Evolutionary conservation across 2,113 vertebrate species (phyloP), one percentile per base, ranked within the genome.

Genomic region (Hemiscyllium ocellatum): DNA sequence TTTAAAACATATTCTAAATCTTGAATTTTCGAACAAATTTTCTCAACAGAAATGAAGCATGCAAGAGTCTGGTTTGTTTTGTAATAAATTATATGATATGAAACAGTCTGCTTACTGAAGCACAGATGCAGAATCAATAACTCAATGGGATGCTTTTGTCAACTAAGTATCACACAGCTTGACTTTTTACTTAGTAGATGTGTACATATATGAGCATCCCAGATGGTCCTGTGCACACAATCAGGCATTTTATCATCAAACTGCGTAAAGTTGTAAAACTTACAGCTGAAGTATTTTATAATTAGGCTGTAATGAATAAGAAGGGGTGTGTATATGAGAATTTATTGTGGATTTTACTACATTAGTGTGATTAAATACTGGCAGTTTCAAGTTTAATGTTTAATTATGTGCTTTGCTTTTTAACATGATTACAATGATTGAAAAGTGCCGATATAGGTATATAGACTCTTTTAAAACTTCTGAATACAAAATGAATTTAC

Each of bases 81-180:
- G 24, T 95, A 95, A 95, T 95, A 95, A 70, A 95, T 95, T 52
- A 95, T 93, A 93, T 95, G 68, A 72, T 95, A 95, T 95, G 37
- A 72, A 94, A 33, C 68, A 95, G 94, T 24, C 69, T 76, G 94
- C 69, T 52, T 29, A 72, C 37, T 95, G 47, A 95, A 72, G 66
- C 69, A 52, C 94, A 95, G 94, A 95, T 95, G 94, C 69, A 95
- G 68, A 95, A 95, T 95, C 94, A 95, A 95, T 70, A 95, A 95
- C 94, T 52, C 94, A 52, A 95, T 95, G 94, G 94, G 94, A 95
- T 95, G 69, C 94, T 95, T 95, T 95, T 95, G 94, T 95, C 94
- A 76, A 50, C 37, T 95, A 76, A 95, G 94, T 95, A 95, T 95
- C 94, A 95, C 66, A 70, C 94, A 95, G 94, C 94, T 95, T 95